phyloP scores from a whole-genome alignment of 2,113 vertebrate species.

The Tetraodon nigroviridis region DNA sequence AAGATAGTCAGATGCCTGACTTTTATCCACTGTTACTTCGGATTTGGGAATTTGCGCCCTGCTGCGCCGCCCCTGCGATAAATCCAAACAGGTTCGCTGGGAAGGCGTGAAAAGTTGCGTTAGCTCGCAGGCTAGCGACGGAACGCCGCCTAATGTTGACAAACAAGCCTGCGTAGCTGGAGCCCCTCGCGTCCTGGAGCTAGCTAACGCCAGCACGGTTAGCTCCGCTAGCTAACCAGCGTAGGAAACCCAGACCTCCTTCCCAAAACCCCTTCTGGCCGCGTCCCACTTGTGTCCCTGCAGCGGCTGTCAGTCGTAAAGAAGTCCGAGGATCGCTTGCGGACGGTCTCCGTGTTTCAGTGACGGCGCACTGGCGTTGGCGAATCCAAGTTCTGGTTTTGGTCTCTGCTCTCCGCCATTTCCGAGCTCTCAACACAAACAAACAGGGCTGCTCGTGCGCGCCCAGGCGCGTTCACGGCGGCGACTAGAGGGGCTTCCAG shows the following conservation, averaged over 20 bases:
- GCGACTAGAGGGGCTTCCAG: not conserved
- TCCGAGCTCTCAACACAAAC: slow-evolving; percentile 79
- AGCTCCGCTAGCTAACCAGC: slow-evolving; percentile 57
- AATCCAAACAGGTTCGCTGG: not conserved
- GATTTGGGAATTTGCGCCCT: slow-evolving; percentile 15
- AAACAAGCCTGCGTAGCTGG: slow-evolving; percentile 65
- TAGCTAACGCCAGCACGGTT: slow-evolving; percentile 60
- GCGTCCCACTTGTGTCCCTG: slow-evolving; percentile 25
- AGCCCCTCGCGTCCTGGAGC: slow-evolving; percentile 52
- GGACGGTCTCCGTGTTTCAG: slow-evolving; percentile 28
- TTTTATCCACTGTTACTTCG: slow-evolving; percentile 44
- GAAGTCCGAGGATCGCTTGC: slow-evolving; percentile 9
- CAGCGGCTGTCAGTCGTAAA: slow-evolving; percentile 13
- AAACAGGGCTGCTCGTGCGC: slow-evolving; percentile 72
- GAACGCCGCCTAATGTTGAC: slow-evolving; percentile 63
- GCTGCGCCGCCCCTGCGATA: slow-evolving; percentile 4
- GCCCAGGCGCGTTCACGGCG: slow-evolving; percentile 44
- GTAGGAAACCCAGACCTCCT: slow-evolving; percentile 46
- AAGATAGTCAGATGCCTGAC: slow-evolving; percentile 37
- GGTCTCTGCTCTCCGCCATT: slow-evolving; percentile 79
- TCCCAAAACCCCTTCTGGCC: slow-evolving; percentile 25
- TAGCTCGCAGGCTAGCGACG: slow-evolving; percentile 23
- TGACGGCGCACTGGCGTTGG: slow-evolving; percentile 52
- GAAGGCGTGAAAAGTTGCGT: slow-evolving; percentile 14
- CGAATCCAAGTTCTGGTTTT: slow-evolving; percentile 61